A percentile compares a stretch with the other conserved stretches of the same genome.
Evolutionary conservation across 2,113 vertebrate genomes (phyloP).

Genomic region (Tragulus kanchil): DNA sequence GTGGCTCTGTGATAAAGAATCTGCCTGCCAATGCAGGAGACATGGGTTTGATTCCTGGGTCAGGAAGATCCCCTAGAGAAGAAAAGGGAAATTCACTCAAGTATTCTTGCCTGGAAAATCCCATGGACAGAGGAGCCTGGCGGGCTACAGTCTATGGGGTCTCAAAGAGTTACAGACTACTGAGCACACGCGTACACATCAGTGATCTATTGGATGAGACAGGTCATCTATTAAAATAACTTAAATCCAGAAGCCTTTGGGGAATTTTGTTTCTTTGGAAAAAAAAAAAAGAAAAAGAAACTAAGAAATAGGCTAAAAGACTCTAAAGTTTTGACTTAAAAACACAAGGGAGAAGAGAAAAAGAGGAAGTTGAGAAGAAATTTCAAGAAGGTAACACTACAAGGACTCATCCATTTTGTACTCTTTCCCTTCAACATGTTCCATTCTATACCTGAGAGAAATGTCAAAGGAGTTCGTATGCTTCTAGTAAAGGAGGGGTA

Average conservation of each 20-base stretch:
- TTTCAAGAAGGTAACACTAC: neutral
- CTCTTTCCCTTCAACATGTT: neutral
- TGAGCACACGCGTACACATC: rapidly evolving
- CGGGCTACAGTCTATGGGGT: neutral
- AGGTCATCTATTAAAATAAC: neutral
- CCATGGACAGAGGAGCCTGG: neutral
- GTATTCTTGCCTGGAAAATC: neutral
- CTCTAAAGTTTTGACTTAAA: neutral
- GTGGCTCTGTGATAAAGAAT: neutral
- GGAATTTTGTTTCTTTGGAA: neutral
- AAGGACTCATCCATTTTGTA: neutral
- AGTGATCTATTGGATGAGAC: neutral
- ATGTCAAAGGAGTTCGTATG: neutral
- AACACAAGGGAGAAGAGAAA: neutral
- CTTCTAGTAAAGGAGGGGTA: neutral
- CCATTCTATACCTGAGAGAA: neutral
- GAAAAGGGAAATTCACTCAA: neutral
- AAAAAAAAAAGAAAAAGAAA: neutral
- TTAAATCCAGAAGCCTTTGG: neutral
- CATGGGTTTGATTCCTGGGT: neutral
- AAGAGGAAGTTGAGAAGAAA: neutral
- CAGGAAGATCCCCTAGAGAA: neutral
- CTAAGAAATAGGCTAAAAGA: neutral
- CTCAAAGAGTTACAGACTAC: rapidly evolving
- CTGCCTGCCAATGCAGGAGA: neutral